These are phyloP conservation scores for Scaptomyza graminum DNA, from an alignment of 1,140 invertebrate species.

Conservation along the genomic window DNA sequence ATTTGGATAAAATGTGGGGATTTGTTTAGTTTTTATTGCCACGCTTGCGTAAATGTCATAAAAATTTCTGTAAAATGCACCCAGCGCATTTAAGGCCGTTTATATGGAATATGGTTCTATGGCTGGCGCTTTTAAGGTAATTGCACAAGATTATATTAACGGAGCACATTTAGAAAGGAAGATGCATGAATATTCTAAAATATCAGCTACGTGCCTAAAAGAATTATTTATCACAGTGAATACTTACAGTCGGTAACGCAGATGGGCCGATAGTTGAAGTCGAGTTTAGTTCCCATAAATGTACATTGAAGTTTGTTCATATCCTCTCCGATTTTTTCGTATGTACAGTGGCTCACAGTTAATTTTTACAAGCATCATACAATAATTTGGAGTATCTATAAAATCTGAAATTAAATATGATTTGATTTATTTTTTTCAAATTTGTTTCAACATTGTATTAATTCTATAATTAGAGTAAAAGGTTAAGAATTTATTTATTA, in stretches of 20 bases:
- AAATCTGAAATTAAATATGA: too few relatives aligned
- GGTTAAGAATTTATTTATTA: too few relatives aligned
- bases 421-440: too few relatives aligned
- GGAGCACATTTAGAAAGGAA: neutral
- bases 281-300: neutral
- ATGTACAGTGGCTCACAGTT: too few relatives aligned
- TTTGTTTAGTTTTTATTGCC: constrained; percentile 63
- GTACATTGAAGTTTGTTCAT: too few relatives aligned
- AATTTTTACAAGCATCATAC: too few relatives aligned
- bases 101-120: constrained; percentile 47
- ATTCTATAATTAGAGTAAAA: too few relatives aligned
- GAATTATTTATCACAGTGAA: neutral
- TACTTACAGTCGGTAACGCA: neutral
- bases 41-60: constrained; percentile 56
- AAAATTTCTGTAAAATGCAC: constrained; percentile 52
- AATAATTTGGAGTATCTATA: too few relatives aligned
- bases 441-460: too few relatives aligned
- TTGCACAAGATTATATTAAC: constrained; percentile 48
- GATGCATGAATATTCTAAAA: neutral
- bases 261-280: neutral
- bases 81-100: constrained; percentile 7
- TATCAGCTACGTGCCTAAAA: neutral
- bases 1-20: constrained; percentile 51
- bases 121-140: constrained; percentile 56
- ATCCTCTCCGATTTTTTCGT: too few relatives aligned